These are phyloP conservation scores for Aspidiotus rigidus DNA, from an alignment of 2,888 invertebrate genomes.

Conservation along the genomic window DNA sequence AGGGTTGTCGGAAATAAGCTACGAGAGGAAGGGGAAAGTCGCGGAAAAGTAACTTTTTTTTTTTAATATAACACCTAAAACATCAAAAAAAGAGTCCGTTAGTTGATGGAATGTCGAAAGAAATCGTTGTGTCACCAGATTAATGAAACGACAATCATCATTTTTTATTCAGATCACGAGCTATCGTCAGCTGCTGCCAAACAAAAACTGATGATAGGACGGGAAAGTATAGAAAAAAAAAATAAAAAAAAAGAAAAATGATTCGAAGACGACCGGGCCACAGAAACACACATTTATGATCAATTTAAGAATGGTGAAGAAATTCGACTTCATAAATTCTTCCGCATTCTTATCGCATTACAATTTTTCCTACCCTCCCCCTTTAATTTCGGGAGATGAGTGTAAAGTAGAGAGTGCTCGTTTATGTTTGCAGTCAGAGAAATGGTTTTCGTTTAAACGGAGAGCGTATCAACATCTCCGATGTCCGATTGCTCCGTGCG, in stretches of 20 bases:
- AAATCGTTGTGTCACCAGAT: constrained; percentile 35
- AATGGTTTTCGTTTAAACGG: constrained; percentile 11
- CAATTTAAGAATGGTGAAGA: constrained; percentile 9
- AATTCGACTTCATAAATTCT: neutral
- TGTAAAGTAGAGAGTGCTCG: too few species aligned
- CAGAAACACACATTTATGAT: constrained; percentile 29
- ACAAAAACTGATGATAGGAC: constrained; percentile 18
- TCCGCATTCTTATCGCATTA: too few species aligned
- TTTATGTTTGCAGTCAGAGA: constrained; percentile 5
- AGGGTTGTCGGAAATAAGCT: neutral
- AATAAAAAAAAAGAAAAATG: constrained; percentile 27
- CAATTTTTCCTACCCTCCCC: too few species aligned
- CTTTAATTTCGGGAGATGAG: too few species aligned
- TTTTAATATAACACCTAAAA: constrained; percentile 3
- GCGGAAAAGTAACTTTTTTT: neutral
- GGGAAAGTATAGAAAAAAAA: constrained; percentile 13
- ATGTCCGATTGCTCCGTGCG: constrained; percentile 4
- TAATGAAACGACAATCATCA: constrained; percentile 34
- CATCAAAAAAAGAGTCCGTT: constrained; percentile 1
- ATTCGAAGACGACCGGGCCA: constrained; percentile 27
- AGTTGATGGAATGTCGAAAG: constrained; percentile 34
- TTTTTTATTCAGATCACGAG: constrained; percentile 32
- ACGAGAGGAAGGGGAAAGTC: neutral
- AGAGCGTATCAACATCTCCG: constrained; percentile 5
- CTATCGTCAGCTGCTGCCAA: constrained; percentile 32